Evolutionary conservation across 1,140 invertebrate genomes (phyloP).

Genomic region (Danaus melanippus): DNA sequence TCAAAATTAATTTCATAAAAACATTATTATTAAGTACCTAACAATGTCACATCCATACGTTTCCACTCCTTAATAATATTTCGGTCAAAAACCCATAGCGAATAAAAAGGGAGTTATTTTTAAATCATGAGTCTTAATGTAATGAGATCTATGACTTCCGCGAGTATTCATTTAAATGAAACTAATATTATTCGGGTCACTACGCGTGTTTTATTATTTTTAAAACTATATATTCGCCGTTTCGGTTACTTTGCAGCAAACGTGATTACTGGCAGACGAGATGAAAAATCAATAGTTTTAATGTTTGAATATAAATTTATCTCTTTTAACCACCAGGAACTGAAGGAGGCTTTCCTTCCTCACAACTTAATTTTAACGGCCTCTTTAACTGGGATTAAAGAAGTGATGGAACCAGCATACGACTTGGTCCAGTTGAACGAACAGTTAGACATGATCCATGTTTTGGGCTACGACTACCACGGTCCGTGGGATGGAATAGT

Average conservation of each 20-base stretch:
- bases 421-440: slow-evolving; percentile 8
- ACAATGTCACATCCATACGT: too few species aligned
- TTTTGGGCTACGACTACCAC: slow-evolving; percentile 9
- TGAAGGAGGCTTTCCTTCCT: slow-evolving; percentile 3
- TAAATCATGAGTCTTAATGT: too few species aligned
- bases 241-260: too few species aligned
- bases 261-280: too few species aligned
- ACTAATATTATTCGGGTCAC: background rate
- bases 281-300: too few species aligned
- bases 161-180: too few species aligned
- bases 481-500: slow-evolving; percentile 8
- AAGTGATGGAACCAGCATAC: slow-evolving; percentile 6
- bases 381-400: background rate
- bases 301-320: too few species aligned
- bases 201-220: background rate
- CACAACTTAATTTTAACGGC: slow-evolving; percentile 1
- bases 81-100: too few species aligned
- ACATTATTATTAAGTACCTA: background rate
- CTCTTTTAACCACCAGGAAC: background rate
- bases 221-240: too few species aligned
- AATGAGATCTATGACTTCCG: too few species aligned
- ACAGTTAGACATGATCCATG: slow-evolving; percentile 6
- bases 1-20: background rate
- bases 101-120: too few species aligned
- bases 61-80: too few species aligned